Evolutionary conservation across 2,113 vertebrate species (phyloP), one percentile per base, ranked within the genome.

Genomic region (Sardina pilchardus): DNA sequence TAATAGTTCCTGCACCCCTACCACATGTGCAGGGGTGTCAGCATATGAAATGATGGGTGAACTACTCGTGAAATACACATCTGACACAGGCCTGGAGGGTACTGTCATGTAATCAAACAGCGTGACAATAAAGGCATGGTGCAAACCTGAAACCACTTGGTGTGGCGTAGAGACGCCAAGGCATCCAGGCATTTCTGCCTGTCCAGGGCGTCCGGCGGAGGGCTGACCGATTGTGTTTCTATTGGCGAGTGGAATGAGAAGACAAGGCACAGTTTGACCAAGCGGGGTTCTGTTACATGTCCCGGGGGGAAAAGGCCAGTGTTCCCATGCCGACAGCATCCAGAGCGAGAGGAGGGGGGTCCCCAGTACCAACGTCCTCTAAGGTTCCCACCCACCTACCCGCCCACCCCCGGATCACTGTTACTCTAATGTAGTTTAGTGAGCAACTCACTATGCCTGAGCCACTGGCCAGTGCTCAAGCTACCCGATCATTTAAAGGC

Each of bases 141-240:
- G 97, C 98, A 97, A 99, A 99, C 98, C 98, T 99, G 98, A 95
- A 99, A 99, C 98, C 98, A 99, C 97, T 99, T 99, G 96, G 98
- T 96, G 96, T 99, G 98, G 94, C 98, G 98, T 94, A 99, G 97
- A 94, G 98, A 98, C 96, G 98, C 98, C 97, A 99, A 97, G 96
- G 98, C 97, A 96, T 97, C 96, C 95, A 99, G 98, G 96, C 98
- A 99, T 98, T 99, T 99, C 96, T 98, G 98, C 97, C 97, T 98
- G 97, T 99, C 98, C 98, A 99, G 97, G 96, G 98, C 96, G 93
- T 99, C 98, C 97, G 97, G 97, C 96, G 97, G 97, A 94, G 97
- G 97, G 97, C 92, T 96, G 96, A 96, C 96, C 95, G 97, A 96
- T 94, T 94, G 97, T 97, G 96, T 96, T 96, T 99, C 98, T 99